Evolutionary conservation across 2,113 vertebrate genomes (phyloP).

Genomic region (Hippocampus barbouri): DNA sequence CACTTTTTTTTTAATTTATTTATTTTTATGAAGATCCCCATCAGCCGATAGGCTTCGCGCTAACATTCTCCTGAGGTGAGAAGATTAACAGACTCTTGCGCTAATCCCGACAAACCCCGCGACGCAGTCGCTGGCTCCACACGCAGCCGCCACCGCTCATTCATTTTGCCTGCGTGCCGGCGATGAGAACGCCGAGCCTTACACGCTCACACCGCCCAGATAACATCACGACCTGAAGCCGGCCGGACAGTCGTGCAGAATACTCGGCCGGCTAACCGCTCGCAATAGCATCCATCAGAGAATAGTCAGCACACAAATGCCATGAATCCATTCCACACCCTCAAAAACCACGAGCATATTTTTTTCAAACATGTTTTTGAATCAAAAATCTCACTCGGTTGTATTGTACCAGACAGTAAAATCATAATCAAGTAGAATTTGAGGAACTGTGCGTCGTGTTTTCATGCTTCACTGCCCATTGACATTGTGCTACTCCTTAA

Average conservation of each 20-base stretch:
- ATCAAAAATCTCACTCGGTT: too few relatives aligned
- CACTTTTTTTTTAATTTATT: constrained; percentile 31
- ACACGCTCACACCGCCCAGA: constrained; percentile 30
- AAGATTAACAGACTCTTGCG: constrained; percentile 56
- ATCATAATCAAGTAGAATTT: too few relatives aligned
- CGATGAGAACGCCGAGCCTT: constrained; percentile 16
- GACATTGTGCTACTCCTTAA: too few relatives aligned
- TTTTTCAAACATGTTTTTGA: too few relatives aligned
- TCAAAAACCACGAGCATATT: too few relatives aligned
- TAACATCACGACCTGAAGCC: not conserved
- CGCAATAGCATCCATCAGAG: not conserved
- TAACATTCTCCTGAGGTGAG: constrained; percentile 56
- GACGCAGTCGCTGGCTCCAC: constrained; percentile 18
- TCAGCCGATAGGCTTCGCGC: constrained; percentile 53
- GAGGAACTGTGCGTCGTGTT: too few relatives aligned
- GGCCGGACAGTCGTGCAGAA: not conserved
- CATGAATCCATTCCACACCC: too few relatives aligned
- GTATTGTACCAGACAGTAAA: too few relatives aligned
- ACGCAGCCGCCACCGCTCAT: not conserved
- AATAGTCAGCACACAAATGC: not conserved
- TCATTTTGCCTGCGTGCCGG: constrained; percentile 11
- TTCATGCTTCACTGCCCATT: too few relatives aligned
- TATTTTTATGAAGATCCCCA: constrained; percentile 57
- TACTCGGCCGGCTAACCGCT: not conserved
- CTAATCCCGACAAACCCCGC: constrained; percentile 53